These are phyloP conservation scores for Corythaeola cristata DNA, from an alignment of 2,113 vertebrate species.

Conservation along the genomic window DNA sequence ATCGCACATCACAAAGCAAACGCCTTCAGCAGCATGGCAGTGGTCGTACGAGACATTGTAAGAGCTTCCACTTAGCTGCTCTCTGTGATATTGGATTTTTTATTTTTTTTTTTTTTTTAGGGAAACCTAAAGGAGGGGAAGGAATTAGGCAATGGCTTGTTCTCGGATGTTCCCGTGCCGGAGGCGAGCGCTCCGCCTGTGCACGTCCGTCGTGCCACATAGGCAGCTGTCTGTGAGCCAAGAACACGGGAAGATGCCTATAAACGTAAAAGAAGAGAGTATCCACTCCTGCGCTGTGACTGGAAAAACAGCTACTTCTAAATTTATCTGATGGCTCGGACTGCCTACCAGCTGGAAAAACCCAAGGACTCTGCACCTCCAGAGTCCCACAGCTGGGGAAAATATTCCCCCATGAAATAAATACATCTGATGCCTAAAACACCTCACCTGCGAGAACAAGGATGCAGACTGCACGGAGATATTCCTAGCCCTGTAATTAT, in stretches of 20 bases:
- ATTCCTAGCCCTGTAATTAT: neutral
- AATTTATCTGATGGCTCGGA: neutral
- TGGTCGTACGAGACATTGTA: fast-evolving
- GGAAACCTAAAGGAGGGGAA: neutral
- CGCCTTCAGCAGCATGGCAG: fast-evolving
- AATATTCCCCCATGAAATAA: neutral
- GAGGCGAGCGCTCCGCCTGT: neutral
- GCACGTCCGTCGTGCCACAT: constrained; percentile 23
- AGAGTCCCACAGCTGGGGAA: neutral
- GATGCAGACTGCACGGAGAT: neutral
- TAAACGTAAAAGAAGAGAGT: neutral
- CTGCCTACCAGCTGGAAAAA: constrained; percentile 22
- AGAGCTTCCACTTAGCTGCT: neutral
- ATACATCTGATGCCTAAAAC: neutral
- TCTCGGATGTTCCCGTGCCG: neutral
- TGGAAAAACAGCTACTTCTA: constrained; percentile 43
- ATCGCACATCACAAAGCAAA: fast-evolving
- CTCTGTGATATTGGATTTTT: neutral
- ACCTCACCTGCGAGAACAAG: neutral
- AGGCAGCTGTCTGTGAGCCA: constrained; percentile 36
- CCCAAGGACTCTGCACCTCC: neutral
- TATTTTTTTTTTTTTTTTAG: neutral
- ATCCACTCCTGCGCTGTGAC: neutral
- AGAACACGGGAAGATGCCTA: neutral
- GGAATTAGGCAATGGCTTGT: neutral